Evolutionary conservation across 2,113 vertebrate genomes (phyloP), one percentile per base, ranked within the genome.

Genomic region (Perca fluviatilis): DNA sequence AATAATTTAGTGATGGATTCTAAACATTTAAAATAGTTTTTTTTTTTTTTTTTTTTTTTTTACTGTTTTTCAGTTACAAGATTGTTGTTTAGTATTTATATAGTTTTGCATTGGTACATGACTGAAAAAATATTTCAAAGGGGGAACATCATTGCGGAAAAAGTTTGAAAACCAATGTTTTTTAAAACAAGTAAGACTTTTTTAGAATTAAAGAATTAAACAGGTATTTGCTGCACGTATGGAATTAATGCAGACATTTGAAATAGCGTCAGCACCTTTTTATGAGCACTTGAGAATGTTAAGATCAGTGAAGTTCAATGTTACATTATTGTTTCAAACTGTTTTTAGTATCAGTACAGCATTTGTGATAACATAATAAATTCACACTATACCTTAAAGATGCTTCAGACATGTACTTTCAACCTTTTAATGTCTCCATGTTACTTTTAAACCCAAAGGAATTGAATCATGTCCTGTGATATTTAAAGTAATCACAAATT

Each of bases 401-500:
- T 1, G 8, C 30, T 27, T 82, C 56, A 63, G 1, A 49, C 30
- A 33, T 6, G 33, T 33, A 33, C 10, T 6, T 19, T 25, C 8
- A 18, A 25, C 40, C 9, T 40, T 10, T 40, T 40, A 10, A 10
- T 40, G 8, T 10, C 9, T 40, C 40, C 9, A 40, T 10, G 15
- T 62, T 5, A 30, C 60, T n/a, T 49, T 11, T 54, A 54, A 47
- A 54, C 15, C 6, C 47, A 9, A 46, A 25, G 43, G n/a, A 49
- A 21, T 43, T 51, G 7, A 65, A 56, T 49, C 21, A 21, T 53
- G 8, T 8, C 33, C 16, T 9, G 43, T 43, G 1, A 43, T n/a
- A 27, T 30, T 60, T 25, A 62, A 27, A 23, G 19, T 27, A 51
- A 77, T 80, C 19, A 58, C 36, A 51, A 67, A 64, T n/a, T 30